Conservation (phyloP, 2,888 invertebrate genomes). For the Diaphora mendica region DNA sequence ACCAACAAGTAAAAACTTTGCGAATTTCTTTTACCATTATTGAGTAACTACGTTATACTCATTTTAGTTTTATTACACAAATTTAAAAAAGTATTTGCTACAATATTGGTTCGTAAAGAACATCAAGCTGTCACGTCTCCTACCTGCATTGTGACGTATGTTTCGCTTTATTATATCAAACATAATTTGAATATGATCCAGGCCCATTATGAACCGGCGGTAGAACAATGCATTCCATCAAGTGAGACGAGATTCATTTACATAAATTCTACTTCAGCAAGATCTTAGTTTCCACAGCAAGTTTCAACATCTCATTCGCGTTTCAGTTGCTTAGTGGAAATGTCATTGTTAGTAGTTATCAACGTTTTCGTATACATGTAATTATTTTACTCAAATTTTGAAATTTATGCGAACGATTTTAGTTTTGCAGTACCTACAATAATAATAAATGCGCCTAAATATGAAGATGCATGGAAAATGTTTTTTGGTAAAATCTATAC, state of each 20-base stretch:
- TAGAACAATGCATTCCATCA: constrained; percentile 65
- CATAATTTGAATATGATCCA: constrained; percentile 60
- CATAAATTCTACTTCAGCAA: constrained; percentile 62
- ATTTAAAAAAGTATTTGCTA: not conserved
- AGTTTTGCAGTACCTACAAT: not conserved
- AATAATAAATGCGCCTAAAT: too few relatives aligned
- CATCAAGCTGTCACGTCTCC: constrained; percentile 7
- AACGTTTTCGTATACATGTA: constrained; percentile 14
- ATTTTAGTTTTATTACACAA: not conserved
- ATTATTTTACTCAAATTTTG: not conserved
- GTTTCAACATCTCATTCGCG: constrained; percentile 48
- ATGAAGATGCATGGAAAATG: too few relatives aligned
- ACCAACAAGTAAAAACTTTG: too few relatives aligned
- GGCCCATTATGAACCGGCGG: constrained; percentile 46
- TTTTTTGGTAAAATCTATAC: too few relatives aligned
- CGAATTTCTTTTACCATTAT: too few relatives aligned
- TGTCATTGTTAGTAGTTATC: constrained; percentile 38
- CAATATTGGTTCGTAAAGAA: not conserved
- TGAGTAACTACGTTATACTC: not conserved
- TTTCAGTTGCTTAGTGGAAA: constrained; percentile 48
- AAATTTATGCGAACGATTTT: not conserved
- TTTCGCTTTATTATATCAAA: constrained; percentile 36
- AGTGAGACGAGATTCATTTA: constrained; percentile 67
- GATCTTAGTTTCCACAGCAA: constrained; percentile 56
- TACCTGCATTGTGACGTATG: constrained; percentile 22